Percentiles rank a stretch among this genome's conserved stretches.
Conservation (phyloP, 1,140 invertebrate genomes). For the Augochlora pura region DNA sequence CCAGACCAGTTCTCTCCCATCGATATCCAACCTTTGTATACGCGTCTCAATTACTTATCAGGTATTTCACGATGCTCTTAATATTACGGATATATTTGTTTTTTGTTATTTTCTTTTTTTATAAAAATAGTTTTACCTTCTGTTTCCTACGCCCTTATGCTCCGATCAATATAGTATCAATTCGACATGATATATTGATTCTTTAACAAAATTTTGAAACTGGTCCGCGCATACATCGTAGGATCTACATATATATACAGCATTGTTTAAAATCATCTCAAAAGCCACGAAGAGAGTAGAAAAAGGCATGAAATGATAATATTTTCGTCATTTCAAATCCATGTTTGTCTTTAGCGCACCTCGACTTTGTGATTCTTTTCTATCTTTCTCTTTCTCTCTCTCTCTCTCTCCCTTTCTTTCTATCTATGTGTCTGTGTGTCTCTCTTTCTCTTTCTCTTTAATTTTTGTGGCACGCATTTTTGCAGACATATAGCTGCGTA, state of each 20-base stretch:
- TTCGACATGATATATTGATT: slow-evolving; percentile 34
- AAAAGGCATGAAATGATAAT: slow-evolving; percentile 69
- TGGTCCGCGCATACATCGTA: slow-evolving; percentile 63
- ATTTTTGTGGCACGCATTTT: slow-evolving; percentile 35
- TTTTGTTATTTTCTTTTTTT: slow-evolving; percentile 50
- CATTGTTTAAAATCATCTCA: slow-evolving; percentile 65
- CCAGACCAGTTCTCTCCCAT: slow-evolving; percentile 58
- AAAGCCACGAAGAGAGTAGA: slow-evolving; percentile 72
- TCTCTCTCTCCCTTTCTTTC: neutral
- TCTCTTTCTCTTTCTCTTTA: neutral
- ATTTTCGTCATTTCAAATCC: slow-evolving; percentile 61
- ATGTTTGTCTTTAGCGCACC: slow-evolving; percentile 31
- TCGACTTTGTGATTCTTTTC: slow-evolving; percentile 28
- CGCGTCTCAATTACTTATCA: slow-evolving; percentile 43
- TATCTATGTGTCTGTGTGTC: neutral
- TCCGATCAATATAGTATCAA: slow-evolving; percentile 42
- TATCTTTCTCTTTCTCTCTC: neutral
- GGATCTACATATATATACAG: slow-evolving; percentile 65
- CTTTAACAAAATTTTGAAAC: slow-evolving; percentile 52
- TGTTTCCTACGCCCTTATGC: slow-evolving; percentile 22
- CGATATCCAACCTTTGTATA: slow-evolving; percentile 20
- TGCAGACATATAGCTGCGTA: slow-evolving; percentile 44
- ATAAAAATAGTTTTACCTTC: slow-evolving; percentile 58
- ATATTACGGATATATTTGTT: slow-evolving; percentile 42
- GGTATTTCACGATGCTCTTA: slow-evolving; percentile 50